phyloP scores from a whole-genome alignment of 1,140 invertebrate species.

The Onthophagus taurus region DNA sequence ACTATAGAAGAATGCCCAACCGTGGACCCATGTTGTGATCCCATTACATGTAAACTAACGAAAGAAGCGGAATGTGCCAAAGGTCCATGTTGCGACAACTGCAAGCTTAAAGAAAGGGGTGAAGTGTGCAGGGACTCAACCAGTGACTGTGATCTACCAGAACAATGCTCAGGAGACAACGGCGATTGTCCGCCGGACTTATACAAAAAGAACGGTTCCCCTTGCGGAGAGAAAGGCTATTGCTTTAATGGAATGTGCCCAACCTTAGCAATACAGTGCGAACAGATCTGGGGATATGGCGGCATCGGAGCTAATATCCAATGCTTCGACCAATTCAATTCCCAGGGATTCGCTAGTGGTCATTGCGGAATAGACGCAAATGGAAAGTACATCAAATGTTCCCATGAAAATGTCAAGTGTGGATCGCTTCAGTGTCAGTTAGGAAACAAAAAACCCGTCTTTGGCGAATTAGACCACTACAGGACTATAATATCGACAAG shows the following conservation, averaged over 20 bases:
- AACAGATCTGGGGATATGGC: slow-evolving; percentile 78
- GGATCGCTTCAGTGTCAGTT: slow-evolving; percentile 84
- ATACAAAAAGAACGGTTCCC: slow-evolving; percentile 82
- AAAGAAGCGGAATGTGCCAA: slow-evolving; percentile 85
- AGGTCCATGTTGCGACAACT: slow-evolving; percentile 82
- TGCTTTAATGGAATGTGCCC: slow-evolving; percentile 90
- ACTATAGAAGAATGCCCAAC: slow-evolving; percentile 75
- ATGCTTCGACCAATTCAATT: slow-evolving; percentile 91
- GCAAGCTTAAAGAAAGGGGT: slow-evolving; percentile 58
- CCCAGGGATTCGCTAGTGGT: slow-evolving; percentile 84
- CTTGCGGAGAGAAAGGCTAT: slow-evolving; percentile 57
- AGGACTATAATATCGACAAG: slow-evolving; percentile 80
- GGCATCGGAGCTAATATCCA: slow-evolving; percentile 66
- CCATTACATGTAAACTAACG: slow-evolving; percentile 85
- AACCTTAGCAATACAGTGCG: slow-evolving; percentile 76
- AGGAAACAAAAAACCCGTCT: slow-evolving; percentile 67
- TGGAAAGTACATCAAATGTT: slow-evolving; percentile 78
- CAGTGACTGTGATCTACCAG: slow-evolving; percentile 91
- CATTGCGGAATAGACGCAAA: slow-evolving; percentile 78
- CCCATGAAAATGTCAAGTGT: slow-evolving; percentile 75
- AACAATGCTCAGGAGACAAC: slow-evolving; percentile 76
- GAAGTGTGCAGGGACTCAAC: slow-evolving; percentile 70
- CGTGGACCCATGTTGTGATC: slow-evolving; percentile 89
- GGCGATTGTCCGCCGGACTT: slow-evolving; percentile 83
- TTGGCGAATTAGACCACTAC: slow-evolving; percentile 61